Base-by-base conservation (phyloP, 2,113 vertebrate species). In the Chitala chitala region DNA sequence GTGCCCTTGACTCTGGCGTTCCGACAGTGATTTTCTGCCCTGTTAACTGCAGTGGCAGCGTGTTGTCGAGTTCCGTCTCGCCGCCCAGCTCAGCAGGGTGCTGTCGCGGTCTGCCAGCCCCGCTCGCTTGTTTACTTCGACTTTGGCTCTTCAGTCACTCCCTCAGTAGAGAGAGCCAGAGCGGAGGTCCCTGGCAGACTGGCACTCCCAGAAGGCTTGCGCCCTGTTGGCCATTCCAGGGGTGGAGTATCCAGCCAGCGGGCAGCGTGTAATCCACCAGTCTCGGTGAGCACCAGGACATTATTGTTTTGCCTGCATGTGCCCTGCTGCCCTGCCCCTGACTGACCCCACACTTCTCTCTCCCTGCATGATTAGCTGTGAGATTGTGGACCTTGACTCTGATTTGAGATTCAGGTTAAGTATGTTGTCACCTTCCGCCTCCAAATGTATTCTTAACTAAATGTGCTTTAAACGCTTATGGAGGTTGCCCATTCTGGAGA, bases 401-500 rank as follows among this genome's bases (percentile, higher is more conserved):
- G 26, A 66, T 33, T 66, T 13, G 40, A 26, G 36, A n/a, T 42
- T 44, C 40, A 71, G 61, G 73, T 75, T 31, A 61, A 73, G 71
- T 56, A 53, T 72, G 22, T 40, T 74, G 36, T 59, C 15, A 38
- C 24, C 54, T 50, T 24, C 61, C n/a, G 22, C 33, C 29, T 51
- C 56, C 29, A 8, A 10, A 1, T 42, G 24, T 51, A 17, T 31
- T 51, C 56, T 61, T 51, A 68, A 5, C n/a, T 22, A 29, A 58
- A 71, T 58, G 48, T 40, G 51, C 51, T 65, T 72, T 75, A 55
- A 75, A 76, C 20, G 15, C 17, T 51, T 59, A 22, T 38, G 74
- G 72, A 40, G 78, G 75, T 33, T 38, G 50, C n/a, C 59, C 8
- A 50, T 50, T 48, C 38, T 17, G 51, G 66, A 71, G 74, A 63